Evolutionary conservation across 2,888 invertebrate genomes (phyloP).

Genomic region (Erebia aethiops): DNA sequence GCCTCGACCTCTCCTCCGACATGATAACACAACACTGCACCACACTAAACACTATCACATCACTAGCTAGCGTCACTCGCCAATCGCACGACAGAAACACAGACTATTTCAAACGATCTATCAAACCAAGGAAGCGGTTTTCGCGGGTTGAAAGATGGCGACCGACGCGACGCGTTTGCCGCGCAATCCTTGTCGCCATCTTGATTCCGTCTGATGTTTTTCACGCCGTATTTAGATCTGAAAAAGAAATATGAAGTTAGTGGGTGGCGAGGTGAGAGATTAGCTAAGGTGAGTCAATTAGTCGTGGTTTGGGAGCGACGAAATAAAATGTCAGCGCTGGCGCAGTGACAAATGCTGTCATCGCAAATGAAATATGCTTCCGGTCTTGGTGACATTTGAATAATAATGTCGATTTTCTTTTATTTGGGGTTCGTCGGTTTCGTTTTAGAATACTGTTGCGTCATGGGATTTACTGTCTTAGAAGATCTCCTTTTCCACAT

Average conservation of each 20-base stretch:
- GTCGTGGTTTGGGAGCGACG: slow-evolving; percentile 49
- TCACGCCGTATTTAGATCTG: slow-evolving; percentile 74
- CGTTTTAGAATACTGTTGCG: neutral
- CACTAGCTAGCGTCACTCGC: slow-evolving; percentile 58
- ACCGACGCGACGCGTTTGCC: slow-evolving; percentile 63
- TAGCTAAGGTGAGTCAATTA: slow-evolving; percentile 70
- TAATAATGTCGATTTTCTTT: slow-evolving; percentile 1
- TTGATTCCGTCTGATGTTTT: slow-evolving; percentile 66
- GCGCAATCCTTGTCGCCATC: slow-evolving; percentile 71
- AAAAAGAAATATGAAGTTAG: slow-evolving; percentile 71
- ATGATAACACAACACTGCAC: slow-evolving; percentile 68
- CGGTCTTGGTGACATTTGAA: slow-evolving; percentile 26
- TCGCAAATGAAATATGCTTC: slow-evolving; percentile 31
- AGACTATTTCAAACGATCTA: slow-evolving; percentile 72
- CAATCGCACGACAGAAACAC: slow-evolving; percentile 48
- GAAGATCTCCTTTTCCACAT: too few species aligned
- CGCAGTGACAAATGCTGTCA: slow-evolving; percentile 33
- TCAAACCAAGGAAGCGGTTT: slow-evolving; percentile 63
- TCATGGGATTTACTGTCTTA: neutral
- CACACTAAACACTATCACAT: slow-evolving; percentile 68
- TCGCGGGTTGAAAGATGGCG: slow-evolving; percentile 66
- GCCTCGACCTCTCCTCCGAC: slow-evolving; percentile 87
- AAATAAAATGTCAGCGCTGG: slow-evolving; percentile 52
- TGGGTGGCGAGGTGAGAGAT: slow-evolving; percentile 58
- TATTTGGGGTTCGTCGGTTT: neutral